phyloP scores from a whole-genome alignment of 2,797 vertebrate species.

The Phalanger gymnotis region DNA sequence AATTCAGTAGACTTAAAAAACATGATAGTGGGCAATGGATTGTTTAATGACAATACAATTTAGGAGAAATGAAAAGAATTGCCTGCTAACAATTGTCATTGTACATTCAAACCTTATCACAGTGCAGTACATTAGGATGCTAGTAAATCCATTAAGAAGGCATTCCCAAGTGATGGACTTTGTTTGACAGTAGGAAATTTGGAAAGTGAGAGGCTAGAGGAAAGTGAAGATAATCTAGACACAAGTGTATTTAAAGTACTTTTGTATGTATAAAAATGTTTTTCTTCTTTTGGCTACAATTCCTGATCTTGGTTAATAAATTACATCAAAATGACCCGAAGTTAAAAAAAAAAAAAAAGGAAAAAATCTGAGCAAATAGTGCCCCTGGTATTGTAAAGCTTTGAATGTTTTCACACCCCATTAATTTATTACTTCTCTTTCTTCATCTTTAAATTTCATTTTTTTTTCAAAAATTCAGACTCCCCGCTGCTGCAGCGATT shows the following conservation, averaged over 20 bases:
- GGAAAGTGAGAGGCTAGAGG: slow-evolving; percentile 59
- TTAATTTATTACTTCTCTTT: slow-evolving; percentile 99
- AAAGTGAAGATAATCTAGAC: slow-evolving; percentile 31
- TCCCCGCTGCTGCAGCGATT: slow-evolving; percentile 97
- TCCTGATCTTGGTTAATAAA: slow-evolving; percentile 92
- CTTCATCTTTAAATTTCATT: slow-evolving; percentile 98
- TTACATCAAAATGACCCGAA: slow-evolving; percentile 92
- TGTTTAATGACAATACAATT: slow-evolving; percentile 77
- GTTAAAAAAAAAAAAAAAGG: slow-evolving; percentile 86
- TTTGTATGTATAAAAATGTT: slow-evolving; percentile 71
- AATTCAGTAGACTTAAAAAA: slow-evolving; percentile 61
- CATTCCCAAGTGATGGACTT: slow-evolving; percentile 36
- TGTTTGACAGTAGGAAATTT: slow-evolving; percentile 52
- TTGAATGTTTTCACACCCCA: slow-evolving; percentile 97
- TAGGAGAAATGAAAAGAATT: slow-evolving; percentile 70
- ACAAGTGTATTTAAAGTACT: slow-evolving; percentile 74
- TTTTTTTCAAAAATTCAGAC: slow-evolving; percentile 87
- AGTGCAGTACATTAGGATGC: slow-evolving; percentile 46
- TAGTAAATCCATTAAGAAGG: slow-evolving; percentile 52
- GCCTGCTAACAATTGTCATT: slow-evolving; percentile 73
- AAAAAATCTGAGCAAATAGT: slow-evolving; percentile 95
- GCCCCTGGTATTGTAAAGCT: slow-evolving; percentile 99
- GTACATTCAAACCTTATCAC: slow-evolving; percentile 70
- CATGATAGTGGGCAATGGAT: slow-evolving; percentile 60
- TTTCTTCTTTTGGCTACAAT: slow-evolving; percentile 79